Base-by-base conservation (phyloP, 2,888 invertebrate genomes). In the Mechanitis messenoides region DNA sequence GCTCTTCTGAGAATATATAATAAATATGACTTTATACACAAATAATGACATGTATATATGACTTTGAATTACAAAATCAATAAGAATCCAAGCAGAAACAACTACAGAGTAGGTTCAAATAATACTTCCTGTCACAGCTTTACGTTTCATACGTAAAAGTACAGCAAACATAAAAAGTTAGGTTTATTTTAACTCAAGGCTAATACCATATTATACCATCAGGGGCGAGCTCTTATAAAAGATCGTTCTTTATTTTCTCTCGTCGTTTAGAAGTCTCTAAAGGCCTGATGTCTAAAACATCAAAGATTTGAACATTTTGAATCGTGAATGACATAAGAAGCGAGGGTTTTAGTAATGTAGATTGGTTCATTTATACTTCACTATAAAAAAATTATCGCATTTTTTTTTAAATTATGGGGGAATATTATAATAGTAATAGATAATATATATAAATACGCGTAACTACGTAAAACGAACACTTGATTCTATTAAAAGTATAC, bases 181-280 rank as follows among this genome's bases (percentile, higher is more conserved):
- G 60, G 60, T 60, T 59, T 53, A 33, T 50, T 35, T 59, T 55
- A 45, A 58, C 59, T 67, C 66, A 67, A 69, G 66, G 66, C 60
- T 66, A 66, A 68, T 65, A 65, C 62, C 68, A 64, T 57, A 61
- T 61, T 55, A 64, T 65, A 64, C 61, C 65, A 66, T 68, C 67
- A 65, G 62, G 63, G 63, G 60, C 60, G 55, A 55, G 63, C 56
- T 62, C 62, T 56, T 57, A 56, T 59, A 60, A 53, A 59, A 65
- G 56, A 55, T 45, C 54, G 55, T 57, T 47, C 53, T 66, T 59
- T 58, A 56, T 61, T 63, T 58, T 55, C 35, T 61, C 28, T 47
- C 45, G 42, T 55, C 57, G 46, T 59, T 53, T 59, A 63, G 63
- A 56, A 57, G n/a, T 61, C 63, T 61, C 58, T 58, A 55, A 38